A percentile compares a stretch with the other conserved stretches of the same genome.
phyloP scores from a whole-genome alignment of 1,140 invertebrate genomes.

The Drosophila bocqueti region DNA sequence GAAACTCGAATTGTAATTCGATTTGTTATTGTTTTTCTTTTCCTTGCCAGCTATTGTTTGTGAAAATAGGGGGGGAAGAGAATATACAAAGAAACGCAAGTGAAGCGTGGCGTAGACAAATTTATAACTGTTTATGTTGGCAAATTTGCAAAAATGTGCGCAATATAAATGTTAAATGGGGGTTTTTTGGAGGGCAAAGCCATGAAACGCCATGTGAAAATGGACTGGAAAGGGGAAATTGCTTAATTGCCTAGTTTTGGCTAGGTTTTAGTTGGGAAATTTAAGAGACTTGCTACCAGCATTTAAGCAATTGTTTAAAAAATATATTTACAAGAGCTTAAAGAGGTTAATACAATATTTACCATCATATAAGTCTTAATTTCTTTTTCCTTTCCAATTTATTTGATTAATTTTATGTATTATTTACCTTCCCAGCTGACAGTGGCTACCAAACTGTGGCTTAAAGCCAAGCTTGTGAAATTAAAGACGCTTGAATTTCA shows the following conservation, averaged over 20 bases:
- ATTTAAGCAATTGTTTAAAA: neutral
- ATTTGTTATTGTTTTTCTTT: constrained; percentile 6
- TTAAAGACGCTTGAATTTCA: constrained; percentile 42
- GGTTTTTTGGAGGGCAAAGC: neutral
- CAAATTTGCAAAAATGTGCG: constrained; percentile 19
- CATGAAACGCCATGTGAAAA: neutral
- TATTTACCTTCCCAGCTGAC: neutral
- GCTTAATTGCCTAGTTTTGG: neutral
- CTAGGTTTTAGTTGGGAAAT: neutral
- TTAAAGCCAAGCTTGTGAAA: constrained; percentile 13
- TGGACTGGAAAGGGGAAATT: neutral
- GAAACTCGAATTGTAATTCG: constrained; percentile 2
- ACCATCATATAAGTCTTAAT: neutral
- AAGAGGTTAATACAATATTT: neutral
- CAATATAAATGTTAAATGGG: constrained; percentile 14
- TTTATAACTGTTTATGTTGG: constrained; percentile 40
- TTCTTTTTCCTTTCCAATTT: neutral
- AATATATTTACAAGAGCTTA: neutral
- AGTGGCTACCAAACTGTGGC: constrained; percentile 24
- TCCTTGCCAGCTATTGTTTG: neutral
- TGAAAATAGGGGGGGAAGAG: neutral
- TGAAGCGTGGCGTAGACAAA: constrained; percentile 33
- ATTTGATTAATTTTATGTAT: neutral
- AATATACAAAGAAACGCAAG: constrained; percentile 7
- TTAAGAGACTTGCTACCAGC: neutral